phyloP scores from a whole-genome alignment of 2,113 vertebrate species.

The Cyphomyrus plagiostoma region DNA sequence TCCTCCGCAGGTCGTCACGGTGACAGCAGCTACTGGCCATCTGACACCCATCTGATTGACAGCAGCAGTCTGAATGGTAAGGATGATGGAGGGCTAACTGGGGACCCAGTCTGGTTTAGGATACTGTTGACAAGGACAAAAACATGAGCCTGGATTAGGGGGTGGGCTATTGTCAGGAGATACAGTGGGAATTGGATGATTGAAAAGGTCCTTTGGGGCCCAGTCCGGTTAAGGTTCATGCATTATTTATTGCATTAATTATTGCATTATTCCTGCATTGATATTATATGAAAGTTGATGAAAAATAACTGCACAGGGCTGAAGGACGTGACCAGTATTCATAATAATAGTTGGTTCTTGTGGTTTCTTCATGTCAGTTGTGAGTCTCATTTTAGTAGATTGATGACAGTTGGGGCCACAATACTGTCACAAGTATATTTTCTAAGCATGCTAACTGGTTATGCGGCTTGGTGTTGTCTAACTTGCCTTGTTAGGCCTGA shows the following conservation, averaged over 20 bases:
- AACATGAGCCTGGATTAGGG: neutral
- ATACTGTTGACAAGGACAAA: neutral
- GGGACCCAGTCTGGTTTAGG: neutral
- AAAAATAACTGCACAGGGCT: neutral
- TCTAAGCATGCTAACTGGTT: neutral
- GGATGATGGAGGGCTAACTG: slow-evolving; percentile 1
- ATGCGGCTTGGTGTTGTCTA: neutral
- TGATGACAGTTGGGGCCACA: neutral
- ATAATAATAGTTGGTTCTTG: neutral
- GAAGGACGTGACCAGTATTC: neutral
- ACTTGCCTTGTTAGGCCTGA: neutral
- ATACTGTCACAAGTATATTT: neutral
- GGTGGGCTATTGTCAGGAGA: neutral
- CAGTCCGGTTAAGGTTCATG: neutral
- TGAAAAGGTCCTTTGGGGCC: neutral
- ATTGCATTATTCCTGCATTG: slow-evolving; percentile 1
- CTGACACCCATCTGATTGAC: slow-evolving; percentile 83
- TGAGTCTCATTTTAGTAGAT: slow-evolving; percentile 1
- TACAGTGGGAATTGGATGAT: neutral
- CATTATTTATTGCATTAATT: neutral
- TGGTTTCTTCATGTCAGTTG: neutral
- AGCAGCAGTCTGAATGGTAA: slow-evolving; percentile 87
- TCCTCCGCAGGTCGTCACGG: slow-evolving; percentile 75
- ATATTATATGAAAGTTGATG: neutral
- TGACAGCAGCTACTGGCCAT: slow-evolving; percentile 80